Evolutionary conservation across 2,797 vertebrate species (phyloP), one percentile per base, ranked within the genome.

Genomic region (Chloroceryle amazona): DNA sequence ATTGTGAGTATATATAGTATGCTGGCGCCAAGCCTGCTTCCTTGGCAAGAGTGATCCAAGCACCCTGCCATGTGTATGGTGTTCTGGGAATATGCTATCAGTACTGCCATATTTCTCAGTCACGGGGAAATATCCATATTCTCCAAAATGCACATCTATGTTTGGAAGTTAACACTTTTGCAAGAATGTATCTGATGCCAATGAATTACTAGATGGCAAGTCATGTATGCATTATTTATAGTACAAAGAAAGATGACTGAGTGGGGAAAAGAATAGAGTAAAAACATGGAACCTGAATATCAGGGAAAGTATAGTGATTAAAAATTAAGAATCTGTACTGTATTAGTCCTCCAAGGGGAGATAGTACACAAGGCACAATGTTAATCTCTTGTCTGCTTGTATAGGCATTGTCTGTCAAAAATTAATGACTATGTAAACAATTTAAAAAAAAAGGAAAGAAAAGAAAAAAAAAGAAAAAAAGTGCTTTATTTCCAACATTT

Each of bases 161-260:
- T 79, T 67, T 94, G 86, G 78, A 95, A 96, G 70, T 81, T 96
- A 91, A 93, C 81, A 81, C 70, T 75, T 85, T 41, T 86, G 19
- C 60, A 94, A 89, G 82, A 76, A 70, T 80, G 17, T 67, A 8
- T 89, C 65, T 73, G 76, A 72, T 83, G 84, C 68, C 91, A 93
- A 22, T 44, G 88, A 86, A 62, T 89, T 88, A 58, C 82, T 93
- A 72, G 57, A 70, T 85, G 33, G 26, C 19, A 93, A 95, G 22
- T 23, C 51, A 41, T 46, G 7, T 70, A 66, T 84, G n/a, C 41
- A 67, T 95, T 91, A 93, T 66, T 88, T 95, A 60, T 81, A 61
- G 44, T 71, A 46, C 35, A 58, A 94, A 85, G 20, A 51, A 65
- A 63, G 70, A 94, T 72, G 68, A 93, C 81, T 78, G 70, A 25